Base-by-base conservation (phyloP, 2,113 vertebrate genomes). In the Myotis lucifugus region DNA sequence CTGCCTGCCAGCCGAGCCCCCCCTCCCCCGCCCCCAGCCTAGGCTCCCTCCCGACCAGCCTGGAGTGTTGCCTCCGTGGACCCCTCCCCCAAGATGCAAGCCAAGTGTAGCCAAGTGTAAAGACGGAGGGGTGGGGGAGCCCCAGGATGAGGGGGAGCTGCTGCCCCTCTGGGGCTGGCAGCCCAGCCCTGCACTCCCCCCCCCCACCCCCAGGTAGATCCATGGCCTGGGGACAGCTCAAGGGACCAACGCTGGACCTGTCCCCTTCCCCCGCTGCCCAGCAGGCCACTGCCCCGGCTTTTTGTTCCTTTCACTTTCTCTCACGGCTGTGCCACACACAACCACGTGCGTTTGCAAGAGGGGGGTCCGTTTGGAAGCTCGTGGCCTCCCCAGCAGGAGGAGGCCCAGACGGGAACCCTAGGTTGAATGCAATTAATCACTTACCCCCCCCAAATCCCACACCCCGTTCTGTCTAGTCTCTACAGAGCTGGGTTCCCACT, bases 181-280 rank as follows among this genome's bases (percentile, higher is more conserved):
- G 95, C 42, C 52, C 3, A 54, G 52, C 96, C 97, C 95, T 94
- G 95, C 91, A n/a, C 90, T 95, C 97, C 97, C 96, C 95, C 97
- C 97, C 95, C 98, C 95, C 3, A 97, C 97, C 97, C 96, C 92
- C 96, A 98, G 97, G 95, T 97, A 97, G 94, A 97, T 97, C 96
- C 97, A 96, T 96, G 97, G 97, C 96, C 95, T 77, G 29, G 90
- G 40, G n/a, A 70, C 89, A 56, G 48, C 59, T 86, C 59, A 17
- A 17, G 27, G 8, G 15, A 83, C 61, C 46, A 64, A 18, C 1
- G 4, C 2, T 0, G 21, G 74, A 52, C 46, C 83, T 48, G 67
- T 76, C n/a, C 72, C 82, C 66, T 46, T 46, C 46, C 82, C 76
- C 54, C 52, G n/a, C 18, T 27, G 15, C 56, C 5, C 6, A 3